A percentile compares a stretch with the other conserved stretches of the same genome.
phyloP scores from a whole-genome alignment of 2,888 invertebrate species.

The Hylaea fasciaria region DNA sequence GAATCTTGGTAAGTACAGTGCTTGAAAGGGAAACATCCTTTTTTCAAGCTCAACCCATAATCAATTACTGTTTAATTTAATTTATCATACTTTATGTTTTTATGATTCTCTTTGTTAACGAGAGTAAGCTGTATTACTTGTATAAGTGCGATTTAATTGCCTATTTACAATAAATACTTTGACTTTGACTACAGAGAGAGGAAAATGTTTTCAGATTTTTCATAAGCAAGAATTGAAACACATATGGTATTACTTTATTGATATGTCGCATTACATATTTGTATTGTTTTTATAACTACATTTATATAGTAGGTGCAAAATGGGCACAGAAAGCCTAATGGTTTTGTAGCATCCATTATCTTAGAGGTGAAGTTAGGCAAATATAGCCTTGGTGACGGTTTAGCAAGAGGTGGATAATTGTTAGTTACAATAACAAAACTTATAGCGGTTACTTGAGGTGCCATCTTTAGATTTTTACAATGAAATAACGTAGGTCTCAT shows the following conservation, averaged over 20 bases:
- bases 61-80: no score
- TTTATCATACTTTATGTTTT: no score
- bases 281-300: slow-evolving; percentile 1
- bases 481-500: neutral
- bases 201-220: no score
- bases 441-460: slow-evolving; percentile 13
- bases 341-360: slow-evolving; percentile 8
- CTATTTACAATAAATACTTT: no score
- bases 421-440: slow-evolving; percentile 25
- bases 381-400: slow-evolving; percentile 49
- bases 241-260: neutral
- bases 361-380: slow-evolving; percentile 35
- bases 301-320: neutral
- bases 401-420: slow-evolving; percentile 48
- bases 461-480: slow-evolving; percentile 12
- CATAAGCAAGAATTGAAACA: no score
- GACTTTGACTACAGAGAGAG: no score
- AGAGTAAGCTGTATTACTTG: no score
- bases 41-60: no score
- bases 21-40: no score
- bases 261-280: neutral
- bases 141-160: no score
- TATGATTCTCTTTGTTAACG: no score
- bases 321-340: slow-evolving; percentile 1
- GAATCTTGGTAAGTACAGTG: no score